These are phyloP conservation scores for Temnothorax unifasciatus DNA, from an alignment of 2,888 invertebrate genomes.

Conservation along the genomic window DNA sequence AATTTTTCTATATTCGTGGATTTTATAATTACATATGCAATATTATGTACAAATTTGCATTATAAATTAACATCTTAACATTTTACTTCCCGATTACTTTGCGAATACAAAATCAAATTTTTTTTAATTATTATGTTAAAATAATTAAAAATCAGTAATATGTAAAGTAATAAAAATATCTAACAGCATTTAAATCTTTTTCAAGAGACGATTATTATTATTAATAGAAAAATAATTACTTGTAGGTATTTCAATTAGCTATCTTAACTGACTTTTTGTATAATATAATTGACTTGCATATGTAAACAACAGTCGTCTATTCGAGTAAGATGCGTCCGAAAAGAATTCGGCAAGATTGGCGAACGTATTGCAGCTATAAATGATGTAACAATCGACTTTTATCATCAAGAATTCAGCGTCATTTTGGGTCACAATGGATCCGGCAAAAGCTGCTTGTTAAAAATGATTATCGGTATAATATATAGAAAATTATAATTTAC, in stretches of 20 bases:
- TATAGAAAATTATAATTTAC: not conserved
- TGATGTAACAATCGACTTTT: slow-evolving; percentile 72
- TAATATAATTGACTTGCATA: slow-evolving; percentile 6
- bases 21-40: not conserved
- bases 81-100: not conserved
- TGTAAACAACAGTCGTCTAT: slow-evolving; percentile 61
- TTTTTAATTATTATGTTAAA: not conserved
- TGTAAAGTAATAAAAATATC: not conserved
- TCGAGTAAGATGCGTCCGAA: slow-evolving; percentile 65
- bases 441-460: slow-evolving; percentile 73
- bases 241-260: not conserved
- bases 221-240: not conserved
- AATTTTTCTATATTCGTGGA: too few species aligned
- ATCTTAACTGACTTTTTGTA: not conserved
- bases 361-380: slow-evolving; percentile 60
- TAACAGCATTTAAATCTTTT: not conserved
- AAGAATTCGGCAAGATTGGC: slow-evolving; percentile 61
- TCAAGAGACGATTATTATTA: not conserved
- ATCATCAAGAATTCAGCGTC: slow-evolving; percentile 69
- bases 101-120: not conserved
- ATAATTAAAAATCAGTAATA: not conserved
- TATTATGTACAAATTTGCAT: not conserved
- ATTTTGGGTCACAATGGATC: slow-evolving; percentile 73
- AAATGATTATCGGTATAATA: slow-evolving; percentile 68
- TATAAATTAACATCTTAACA: not conserved